Conservation (phyloP, 1,140 invertebrate genomes). For the Platorchestia sp. region DNA sequence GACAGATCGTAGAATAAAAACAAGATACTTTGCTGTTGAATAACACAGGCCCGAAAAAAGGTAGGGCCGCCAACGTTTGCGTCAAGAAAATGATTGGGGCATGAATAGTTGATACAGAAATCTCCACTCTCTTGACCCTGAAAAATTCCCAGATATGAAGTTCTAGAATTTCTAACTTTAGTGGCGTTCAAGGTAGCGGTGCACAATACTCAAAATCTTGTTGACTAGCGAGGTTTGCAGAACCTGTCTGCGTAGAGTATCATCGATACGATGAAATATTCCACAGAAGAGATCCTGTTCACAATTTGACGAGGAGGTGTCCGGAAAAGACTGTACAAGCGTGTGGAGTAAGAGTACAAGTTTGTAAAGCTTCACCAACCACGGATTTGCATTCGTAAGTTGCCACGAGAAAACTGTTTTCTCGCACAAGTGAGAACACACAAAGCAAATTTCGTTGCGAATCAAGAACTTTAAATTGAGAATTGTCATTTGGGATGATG, state of each 20-base stretch:
- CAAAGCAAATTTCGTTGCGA: background rate
- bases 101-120: background rate
- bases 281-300: background rate
- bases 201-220: background rate
- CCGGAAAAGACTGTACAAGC: background rate
- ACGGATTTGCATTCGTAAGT: conserved; percentile 7
- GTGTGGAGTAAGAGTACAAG: background rate
- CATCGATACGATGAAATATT: background rate
- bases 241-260: background rate
- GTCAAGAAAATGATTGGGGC: no score
- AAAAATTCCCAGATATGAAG: background rate
- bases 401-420: background rate
- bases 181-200: background rate
- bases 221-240: background rate
- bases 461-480: background rate
- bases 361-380: background rate
- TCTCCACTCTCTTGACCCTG: background rate
- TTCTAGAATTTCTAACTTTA: background rate
- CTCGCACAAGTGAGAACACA: background rate
- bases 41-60: background rate
- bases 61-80: background rate
- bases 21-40: background rate
- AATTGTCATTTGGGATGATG: background rate
- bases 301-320: background rate
- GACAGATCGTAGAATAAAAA: background rate